Evolutionary conservation across 2,113 vertebrate species (phyloP), one percentile per base, ranked within the genome.

Genomic region (Serinus canaria): DNA sequence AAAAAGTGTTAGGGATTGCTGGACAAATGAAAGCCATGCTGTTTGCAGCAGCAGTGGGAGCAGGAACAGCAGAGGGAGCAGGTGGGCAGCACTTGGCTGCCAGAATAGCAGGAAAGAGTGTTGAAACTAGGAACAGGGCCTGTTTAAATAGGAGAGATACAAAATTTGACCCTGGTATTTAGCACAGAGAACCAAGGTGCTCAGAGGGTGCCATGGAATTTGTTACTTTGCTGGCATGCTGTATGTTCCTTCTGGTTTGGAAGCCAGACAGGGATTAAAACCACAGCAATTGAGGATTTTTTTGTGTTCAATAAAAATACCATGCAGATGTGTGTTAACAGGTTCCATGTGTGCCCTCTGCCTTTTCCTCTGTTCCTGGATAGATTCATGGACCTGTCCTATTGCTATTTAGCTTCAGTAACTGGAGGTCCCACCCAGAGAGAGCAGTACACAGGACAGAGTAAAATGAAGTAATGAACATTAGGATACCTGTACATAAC

Each of bases 51-150:
- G 1, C 11, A 6, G 13, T 6, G 55, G 50, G 5, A 87, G 78
- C 47, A 18, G 89, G n/a, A 67, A 55, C 78, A 90, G 88, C 76
- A 97, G 95, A 92, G 94, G 95, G 95, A 94, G 92, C 79, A 91
- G 73, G 77, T 25, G 39, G 25, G 22, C 66, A 86, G 73, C 0
- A 0, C 47, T 46, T 5, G 6, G 58, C 83, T 62, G 47, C 8
- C 30, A 46, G 50, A 25, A 3, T 3, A 15, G 43, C 78, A 5
- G 21, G 24, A 78, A 25, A 13, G 62, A 10, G 23, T 17, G 0
- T 3, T 70, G 50, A 47, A 23, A 15, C 28, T 35, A 2, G 31
- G 18, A 28, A 11, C 4, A 19, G 24, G 44, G 18, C 14, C 28
- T 47, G 6, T 27, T 33, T 24, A 24, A 18, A 4, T 49, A 16